phyloP scores from a whole-genome alignment of 2,797 vertebrate genomes.

The Scleropages formosus region DNA sequence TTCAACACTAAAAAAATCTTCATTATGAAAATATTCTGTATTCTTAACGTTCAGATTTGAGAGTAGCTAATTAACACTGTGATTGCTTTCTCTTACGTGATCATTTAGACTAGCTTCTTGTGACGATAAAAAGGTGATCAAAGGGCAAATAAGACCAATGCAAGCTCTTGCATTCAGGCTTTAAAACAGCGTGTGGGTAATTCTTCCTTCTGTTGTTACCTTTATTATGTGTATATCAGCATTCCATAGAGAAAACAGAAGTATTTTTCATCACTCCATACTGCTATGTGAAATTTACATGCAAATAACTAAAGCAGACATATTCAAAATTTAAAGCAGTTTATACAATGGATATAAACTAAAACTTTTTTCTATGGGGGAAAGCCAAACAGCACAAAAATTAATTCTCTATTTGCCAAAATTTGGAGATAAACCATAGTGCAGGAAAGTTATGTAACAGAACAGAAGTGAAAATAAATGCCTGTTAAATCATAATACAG shows the following conservation, averaged over 20 bases:
- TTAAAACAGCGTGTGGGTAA: neutral
- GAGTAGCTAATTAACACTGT: neutral
- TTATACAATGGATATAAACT: constrained; percentile 26
- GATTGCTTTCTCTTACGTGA: too few relatives aligned
- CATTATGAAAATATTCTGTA: neutral
- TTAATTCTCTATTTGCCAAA: constrained; percentile 22
- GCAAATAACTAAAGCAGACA: constrained; percentile 18
- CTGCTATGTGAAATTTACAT: constrained; percentile 26
- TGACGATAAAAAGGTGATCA: neutral
- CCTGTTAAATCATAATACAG: constrained; percentile 15
- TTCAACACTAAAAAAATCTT: constrained; percentile 1
- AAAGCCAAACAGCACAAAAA: constrained; percentile 24
- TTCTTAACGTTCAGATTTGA: neutral
- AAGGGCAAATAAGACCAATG: neutral
- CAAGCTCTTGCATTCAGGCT: neutral
- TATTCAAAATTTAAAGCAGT: constrained; percentile 17
- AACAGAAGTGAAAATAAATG: constrained; percentile 22
- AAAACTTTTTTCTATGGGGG: constrained; percentile 15
- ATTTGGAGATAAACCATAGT: neutral
- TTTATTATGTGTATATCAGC: neutral
- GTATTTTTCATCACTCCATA: constrained; percentile 20
- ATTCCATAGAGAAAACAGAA: constrained; percentile 12
- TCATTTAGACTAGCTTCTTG: neutral
- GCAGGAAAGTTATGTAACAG: constrained; percentile 17
- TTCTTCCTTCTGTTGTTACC: neutral